Evolutionary conservation across 2,888 invertebrate species (phyloP).

Genomic region (Himalopsyche kuldschensis): DNA sequence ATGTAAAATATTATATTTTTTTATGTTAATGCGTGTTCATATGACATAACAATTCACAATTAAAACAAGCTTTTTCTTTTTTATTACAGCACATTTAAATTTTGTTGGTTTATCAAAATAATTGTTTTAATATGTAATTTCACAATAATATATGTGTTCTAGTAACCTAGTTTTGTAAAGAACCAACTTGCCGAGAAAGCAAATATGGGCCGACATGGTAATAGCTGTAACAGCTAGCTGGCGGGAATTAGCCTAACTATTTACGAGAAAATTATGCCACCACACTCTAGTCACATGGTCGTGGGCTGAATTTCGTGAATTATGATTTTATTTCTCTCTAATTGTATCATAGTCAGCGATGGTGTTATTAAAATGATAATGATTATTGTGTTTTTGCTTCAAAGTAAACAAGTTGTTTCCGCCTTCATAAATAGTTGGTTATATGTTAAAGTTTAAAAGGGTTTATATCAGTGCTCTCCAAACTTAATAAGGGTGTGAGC

Average conservation of each 20-base stretch:
- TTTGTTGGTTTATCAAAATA: too few relatives aligned
- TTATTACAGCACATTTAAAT: too few relatives aligned
- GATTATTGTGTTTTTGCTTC: not conserved
- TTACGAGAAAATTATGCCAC: constrained; percentile 33
- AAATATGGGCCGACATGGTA: not conserved
- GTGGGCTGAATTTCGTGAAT: not conserved
- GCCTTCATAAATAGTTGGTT: too few relatives aligned
- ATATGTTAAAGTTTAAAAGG: too few relatives aligned
- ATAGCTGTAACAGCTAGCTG: not conserved
- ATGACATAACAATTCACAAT: too few relatives aligned
- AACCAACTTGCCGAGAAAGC: not conserved
- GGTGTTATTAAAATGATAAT: not conserved
- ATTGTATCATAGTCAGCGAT: not conserved
- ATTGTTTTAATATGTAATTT: too few relatives aligned
- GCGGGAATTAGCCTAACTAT: constrained; percentile 21
- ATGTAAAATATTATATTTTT: too few relatives aligned
- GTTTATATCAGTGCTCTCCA: too few relatives aligned
- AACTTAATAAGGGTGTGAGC: too few relatives aligned
- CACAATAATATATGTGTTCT: not conserved
- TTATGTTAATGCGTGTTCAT: too few relatives aligned
- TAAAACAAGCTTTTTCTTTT: too few relatives aligned
- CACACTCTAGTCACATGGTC: not conserved
- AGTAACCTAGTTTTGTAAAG: not conserved
- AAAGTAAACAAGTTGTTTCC: too few relatives aligned
- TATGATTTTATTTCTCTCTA: not conserved